Evolutionary conservation across 92 coral and sea anemone genomes (phyloP).

Genomic region (Desmophyllum pertusum): DNA sequence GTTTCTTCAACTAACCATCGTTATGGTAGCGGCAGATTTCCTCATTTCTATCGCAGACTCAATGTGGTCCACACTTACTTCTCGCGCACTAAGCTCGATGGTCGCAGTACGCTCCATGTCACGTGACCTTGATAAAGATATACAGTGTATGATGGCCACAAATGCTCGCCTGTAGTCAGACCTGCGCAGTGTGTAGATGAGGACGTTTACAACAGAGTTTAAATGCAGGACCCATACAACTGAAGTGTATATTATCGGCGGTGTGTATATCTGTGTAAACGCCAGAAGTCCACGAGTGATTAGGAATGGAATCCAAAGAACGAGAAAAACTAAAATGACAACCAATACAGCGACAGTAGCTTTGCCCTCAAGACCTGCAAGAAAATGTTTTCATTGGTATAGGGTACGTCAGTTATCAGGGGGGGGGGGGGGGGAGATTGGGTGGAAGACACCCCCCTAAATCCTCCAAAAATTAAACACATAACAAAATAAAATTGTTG

Average conservation of each 20-base stretch:
- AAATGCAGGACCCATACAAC: conserved; percentile 68
- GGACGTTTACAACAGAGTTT: conserved; percentile 64
- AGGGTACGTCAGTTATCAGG: too few relatives aligned
- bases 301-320: conserved; percentile 70
- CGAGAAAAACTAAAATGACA: conserved; percentile 63
- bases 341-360: conserved; percentile 65
- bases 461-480: too few relatives aligned
- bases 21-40: background rate
- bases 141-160: conserved; percentile 43
- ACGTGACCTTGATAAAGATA: conserved; percentile 1
- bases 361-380: conserved; percentile 61
- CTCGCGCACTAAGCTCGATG: background rate
- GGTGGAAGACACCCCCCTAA: too few relatives aligned
- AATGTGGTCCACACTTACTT: background rate
- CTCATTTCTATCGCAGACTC: background rate
- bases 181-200: conserved; percentile 66
- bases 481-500: too few relatives aligned
- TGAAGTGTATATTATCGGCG: conserved; percentile 43
- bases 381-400: background rate
- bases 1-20: background rate
- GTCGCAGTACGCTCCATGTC: conserved; percentile 4
- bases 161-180: conserved; percentile 67
- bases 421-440: too few relatives aligned
- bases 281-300: conserved; percentile 64
- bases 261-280: conserved; percentile 20